Conservation (phyloP, 2,888 invertebrate genomes). For the Cordilura impudica region DNA sequence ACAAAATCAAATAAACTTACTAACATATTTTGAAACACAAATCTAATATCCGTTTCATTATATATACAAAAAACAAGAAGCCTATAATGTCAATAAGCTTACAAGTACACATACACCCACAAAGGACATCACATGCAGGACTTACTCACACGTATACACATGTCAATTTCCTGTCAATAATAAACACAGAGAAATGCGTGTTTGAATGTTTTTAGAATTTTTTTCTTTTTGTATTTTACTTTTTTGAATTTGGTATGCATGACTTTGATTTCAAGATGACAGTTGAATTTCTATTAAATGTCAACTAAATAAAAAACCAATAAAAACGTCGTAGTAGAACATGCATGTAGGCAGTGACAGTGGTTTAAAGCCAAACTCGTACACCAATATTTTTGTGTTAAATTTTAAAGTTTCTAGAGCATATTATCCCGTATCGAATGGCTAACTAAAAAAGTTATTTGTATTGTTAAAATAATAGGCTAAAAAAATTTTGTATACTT, state of each 20-base stretch:
- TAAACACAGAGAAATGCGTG: not conserved
- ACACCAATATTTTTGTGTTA: too few relatives aligned
- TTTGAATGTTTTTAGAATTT: not conserved
- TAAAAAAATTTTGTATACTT: too few relatives aligned
- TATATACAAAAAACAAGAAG: not conserved
- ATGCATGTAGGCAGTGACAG: too few relatives aligned
- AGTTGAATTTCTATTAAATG: not conserved
- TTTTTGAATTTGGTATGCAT: not conserved
- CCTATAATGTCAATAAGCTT: not conserved
- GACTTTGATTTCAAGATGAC: not conserved
- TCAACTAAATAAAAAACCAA: not conserved
- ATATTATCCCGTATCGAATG: too few relatives aligned
- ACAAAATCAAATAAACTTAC: constrained; percentile 7
- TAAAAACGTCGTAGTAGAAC: not conserved
- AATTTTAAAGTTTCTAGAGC: too few relatives aligned
- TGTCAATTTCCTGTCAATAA: constrained; percentile 39
- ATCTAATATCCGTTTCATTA: constrained; percentile 30
- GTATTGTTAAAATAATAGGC: too few relatives aligned
- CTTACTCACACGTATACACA: constrained; percentile 4
- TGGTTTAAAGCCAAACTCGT: too few relatives aligned
- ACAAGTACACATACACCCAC: not conserved
- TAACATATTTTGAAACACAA: not conserved
- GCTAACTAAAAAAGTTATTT: too few relatives aligned
- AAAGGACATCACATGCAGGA: not conserved
- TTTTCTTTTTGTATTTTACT: too few relatives aligned